These are phyloP conservation scores for Oplegnathus fasciatus DNA, from an alignment of 2,113 vertebrate genomes.

Conservation along the genomic window DNA sequence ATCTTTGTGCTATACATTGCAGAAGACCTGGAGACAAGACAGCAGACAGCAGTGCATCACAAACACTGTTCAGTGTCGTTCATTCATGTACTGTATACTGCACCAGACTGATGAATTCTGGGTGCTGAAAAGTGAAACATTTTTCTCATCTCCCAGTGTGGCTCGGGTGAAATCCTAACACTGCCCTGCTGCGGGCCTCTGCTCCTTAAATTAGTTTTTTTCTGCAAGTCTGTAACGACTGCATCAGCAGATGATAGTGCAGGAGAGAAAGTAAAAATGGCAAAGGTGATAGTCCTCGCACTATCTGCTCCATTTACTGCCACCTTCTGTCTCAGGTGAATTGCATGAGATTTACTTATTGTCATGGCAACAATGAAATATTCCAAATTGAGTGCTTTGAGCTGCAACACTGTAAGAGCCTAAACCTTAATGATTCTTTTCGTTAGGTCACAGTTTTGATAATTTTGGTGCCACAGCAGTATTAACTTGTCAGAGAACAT, in stretches of 20 bases:
- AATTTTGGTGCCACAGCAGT: neutral
- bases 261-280: constrained; percentile 6
- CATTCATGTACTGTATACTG: neutral
- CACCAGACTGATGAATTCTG: constrained; percentile 7
- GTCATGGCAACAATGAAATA: constrained; percentile 50
- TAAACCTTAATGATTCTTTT: no score
- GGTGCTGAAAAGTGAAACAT: neutral
- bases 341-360: constrained; percentile 45
- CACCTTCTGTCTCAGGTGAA: constrained; percentile 40
- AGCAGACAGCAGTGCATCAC: neutral
- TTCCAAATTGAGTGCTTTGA: constrained; percentile 10
- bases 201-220: constrained; percentile 25
- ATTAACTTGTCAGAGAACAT: neutral
- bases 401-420: neutral
- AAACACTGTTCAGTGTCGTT: neutral
- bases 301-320: constrained; percentile 21
- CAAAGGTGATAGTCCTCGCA: constrained; percentile 9
- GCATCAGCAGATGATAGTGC: constrained; percentile 35
- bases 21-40: neutral
- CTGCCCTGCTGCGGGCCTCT: constrained; percentile 41
- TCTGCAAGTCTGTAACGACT: constrained; percentile 22
- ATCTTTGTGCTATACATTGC: neutral
- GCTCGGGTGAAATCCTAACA: constrained; percentile 34
- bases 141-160: neutral
- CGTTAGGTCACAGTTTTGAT: neutral